Percentiles rank a stretch among this genome's conserved stretches.
Evolutionary conservation across 1,140 invertebrate genomes (phyloP).

Genomic region (Macrostomum lignano): DNA sequence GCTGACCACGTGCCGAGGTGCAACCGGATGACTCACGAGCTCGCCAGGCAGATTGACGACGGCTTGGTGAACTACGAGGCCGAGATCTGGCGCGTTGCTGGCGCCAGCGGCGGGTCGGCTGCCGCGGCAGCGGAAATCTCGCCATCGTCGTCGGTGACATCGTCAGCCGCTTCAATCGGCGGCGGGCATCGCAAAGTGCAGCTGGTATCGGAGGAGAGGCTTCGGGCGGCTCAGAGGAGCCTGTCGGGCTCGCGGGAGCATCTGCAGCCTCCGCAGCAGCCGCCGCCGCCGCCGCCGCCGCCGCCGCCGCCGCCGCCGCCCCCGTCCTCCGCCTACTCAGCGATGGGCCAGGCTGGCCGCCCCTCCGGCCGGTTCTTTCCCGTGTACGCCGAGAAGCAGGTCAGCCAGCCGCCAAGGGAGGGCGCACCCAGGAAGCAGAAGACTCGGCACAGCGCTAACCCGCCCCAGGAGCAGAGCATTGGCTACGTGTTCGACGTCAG

Average conservation of each 20-base stretch:
- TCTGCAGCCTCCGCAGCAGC: too few species aligned
- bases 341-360: constrained; percentile 15
- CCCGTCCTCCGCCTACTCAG: constrained; percentile 8
- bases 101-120: too few species aligned
- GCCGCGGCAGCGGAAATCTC: neutral
- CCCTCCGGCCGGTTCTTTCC: constrained; percentile 11
- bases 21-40: constrained; percentile 69
- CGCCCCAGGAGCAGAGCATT: constrained; percentile 72
- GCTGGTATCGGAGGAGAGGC: too few species aligned
- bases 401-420: constrained; percentile 3
- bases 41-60: constrained; percentile 72
- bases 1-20: too few species aligned
- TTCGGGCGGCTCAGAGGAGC: too few species aligned
- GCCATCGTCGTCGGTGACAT: too few species aligned
- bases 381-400: neutral
- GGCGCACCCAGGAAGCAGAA: constrained; percentile 53
- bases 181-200: too few species aligned
- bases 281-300: too few species aligned
- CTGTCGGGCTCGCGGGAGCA: neutral
- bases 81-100: constrained; percentile 15
- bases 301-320: constrained; percentile 16
- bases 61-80: constrained; percentile 66
- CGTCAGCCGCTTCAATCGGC: too few species aligned
- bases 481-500: too few species aligned
- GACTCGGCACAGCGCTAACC: constrained; percentile 62